Evolutionary conservation across 1,140 invertebrate species (phyloP).

Genomic region (Tetramorium parvispinum): DNA sequence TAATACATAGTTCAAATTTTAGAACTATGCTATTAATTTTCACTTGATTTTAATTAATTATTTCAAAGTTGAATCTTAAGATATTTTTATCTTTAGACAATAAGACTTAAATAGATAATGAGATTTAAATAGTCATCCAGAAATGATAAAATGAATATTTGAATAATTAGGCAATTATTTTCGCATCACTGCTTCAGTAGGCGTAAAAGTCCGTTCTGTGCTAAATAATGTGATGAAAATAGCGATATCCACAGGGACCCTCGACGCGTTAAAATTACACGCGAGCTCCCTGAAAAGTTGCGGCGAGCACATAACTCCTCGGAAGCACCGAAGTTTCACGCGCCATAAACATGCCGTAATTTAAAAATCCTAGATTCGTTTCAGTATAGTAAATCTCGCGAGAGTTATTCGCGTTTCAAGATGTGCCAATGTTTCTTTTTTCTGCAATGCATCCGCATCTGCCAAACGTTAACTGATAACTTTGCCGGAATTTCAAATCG

Average conservation of each 20-base stretch:
- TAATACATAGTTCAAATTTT: not conserved
- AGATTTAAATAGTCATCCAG: not conserved
- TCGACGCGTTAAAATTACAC: conserved; percentile 20
- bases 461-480: not conserved
- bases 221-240: not conserved
- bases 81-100: no score
- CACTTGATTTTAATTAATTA: not conserved
- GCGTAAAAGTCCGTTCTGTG: not conserved
- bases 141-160: not conserved
- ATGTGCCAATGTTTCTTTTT: not conserved
- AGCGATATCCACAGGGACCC: not conserved
- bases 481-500: not conserved
- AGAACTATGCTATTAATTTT: not conserved
- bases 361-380: conserved; percentile 24
- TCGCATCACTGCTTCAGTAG: not conserved
- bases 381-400: conserved; percentile 7
- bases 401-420: not conserved
- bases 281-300: conserved; percentile 20
- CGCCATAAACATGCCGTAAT: conserved; percentile 21
- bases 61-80: no score
- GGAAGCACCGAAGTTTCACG: conserved; percentile 37
- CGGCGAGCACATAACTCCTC: not conserved
- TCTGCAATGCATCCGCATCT: no score
- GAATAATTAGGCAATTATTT: not conserved
- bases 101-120: not conserved